Conservation (phyloP, 1,140 invertebrate genomes). For the Lasioglossum albipes region DNA sequence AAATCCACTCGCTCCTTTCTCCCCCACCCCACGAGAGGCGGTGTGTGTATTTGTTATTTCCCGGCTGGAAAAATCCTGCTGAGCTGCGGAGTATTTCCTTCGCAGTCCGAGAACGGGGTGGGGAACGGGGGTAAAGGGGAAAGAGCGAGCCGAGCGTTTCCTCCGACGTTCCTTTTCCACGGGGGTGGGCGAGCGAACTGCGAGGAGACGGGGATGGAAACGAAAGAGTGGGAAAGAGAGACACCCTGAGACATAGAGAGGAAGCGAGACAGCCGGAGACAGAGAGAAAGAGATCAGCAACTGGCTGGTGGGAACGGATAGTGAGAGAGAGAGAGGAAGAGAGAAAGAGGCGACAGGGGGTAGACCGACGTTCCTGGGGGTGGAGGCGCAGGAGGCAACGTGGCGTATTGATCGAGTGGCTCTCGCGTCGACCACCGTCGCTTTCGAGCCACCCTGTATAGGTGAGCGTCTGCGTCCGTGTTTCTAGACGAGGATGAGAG, state of each 20-base stretch:
- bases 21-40: too few species aligned
- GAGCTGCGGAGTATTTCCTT: constrained; percentile 61
- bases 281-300: constrained; percentile 19
- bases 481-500: constrained; percentile 28
- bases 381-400: constrained; percentile 74
- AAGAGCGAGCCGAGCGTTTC: constrained; percentile 29
- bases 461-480: constrained; percentile 44
- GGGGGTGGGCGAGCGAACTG: constrained; percentile 53
- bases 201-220: constrained; percentile 31
- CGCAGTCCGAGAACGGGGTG: constrained; percentile 34
- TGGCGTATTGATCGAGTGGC: constrained; percentile 80
- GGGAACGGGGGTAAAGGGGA: constrained; percentile 8
- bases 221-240: constrained; percentile 15
- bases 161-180: constrained; percentile 56
- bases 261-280: constrained; percentile 14
- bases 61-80: constrained; percentile 60
- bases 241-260: background rate
- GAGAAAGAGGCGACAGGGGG: constrained; percentile 31
- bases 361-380: constrained; percentile 64
- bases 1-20: constrained; percentile 22
- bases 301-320: constrained; percentile 1
- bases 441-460: constrained; percentile 62
- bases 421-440: constrained; percentile 71
- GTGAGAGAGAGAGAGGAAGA: constrained; percentile 15
- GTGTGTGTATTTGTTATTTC: constrained; percentile 42